Conservation (phyloP, 1,140 invertebrate genomes). For the Teleopsis dalmanni region DNA sequence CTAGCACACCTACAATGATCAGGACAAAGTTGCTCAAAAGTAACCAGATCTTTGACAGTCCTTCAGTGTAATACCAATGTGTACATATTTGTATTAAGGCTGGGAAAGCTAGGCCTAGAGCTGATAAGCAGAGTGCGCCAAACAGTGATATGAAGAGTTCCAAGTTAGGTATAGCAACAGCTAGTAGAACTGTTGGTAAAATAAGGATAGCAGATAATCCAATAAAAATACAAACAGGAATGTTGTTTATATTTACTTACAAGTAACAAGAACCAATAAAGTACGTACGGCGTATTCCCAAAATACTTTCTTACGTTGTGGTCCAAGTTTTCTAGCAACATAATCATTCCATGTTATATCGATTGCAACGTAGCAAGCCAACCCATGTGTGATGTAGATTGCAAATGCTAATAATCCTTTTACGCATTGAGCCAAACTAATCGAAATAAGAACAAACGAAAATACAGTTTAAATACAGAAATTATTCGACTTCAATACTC, state of each 20-base stretch:
- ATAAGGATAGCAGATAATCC: slow-evolving; percentile 14
- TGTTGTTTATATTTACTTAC: slow-evolving; percentile 53
- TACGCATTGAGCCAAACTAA: slow-evolving; percentile 59
- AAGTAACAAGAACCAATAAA: slow-evolving; percentile 61
- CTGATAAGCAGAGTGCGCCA: slow-evolving; percentile 77
- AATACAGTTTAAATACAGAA: background rate
- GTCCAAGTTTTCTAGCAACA: slow-evolving; percentile 37
- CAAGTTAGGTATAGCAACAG: slow-evolving; percentile 69
- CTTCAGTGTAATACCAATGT: slow-evolving; percentile 53
- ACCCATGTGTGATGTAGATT: slow-evolving; percentile 71
- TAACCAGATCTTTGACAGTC: slow-evolving; percentile 30
- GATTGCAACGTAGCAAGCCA: slow-evolving; percentile 82
- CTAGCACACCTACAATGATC: slow-evolving; percentile 58
- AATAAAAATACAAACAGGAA: background rate
- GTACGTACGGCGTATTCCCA: slow-evolving; percentile 64
- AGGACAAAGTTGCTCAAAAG: slow-evolving; percentile 55
- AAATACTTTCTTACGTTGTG: slow-evolving; percentile 45
- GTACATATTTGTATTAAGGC: slow-evolving; percentile 69
- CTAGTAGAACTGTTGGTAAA: slow-evolving; percentile 67
- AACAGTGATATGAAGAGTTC: slow-evolving; percentile 85
- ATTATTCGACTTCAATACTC: slow-evolving; percentile 16
- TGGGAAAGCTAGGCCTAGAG: slow-evolving; percentile 79
- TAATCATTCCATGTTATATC: slow-evolving; percentile 76
- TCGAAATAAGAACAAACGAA: background rate
- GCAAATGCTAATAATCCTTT: slow-evolving; percentile 67